A percentile compares a stretch with the other conserved stretches of the same genome.
Evolutionary conservation across 2,113 vertebrate genomes (phyloP).

Genomic region (Sceloporus tristichus): DNA sequence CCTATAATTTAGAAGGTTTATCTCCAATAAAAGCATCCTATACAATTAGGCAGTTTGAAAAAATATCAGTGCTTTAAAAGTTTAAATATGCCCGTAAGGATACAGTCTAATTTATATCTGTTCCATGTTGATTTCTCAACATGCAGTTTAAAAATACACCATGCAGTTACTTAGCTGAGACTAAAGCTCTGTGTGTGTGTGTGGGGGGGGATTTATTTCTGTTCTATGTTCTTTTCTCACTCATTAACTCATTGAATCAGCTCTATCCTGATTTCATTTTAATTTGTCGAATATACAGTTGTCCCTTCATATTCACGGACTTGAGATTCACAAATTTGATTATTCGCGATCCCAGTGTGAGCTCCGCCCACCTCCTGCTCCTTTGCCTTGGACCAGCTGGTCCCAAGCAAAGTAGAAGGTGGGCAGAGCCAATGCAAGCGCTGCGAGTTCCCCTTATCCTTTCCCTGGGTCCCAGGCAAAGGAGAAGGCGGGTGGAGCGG

Average conservation of each 20-base stretch:
- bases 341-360: too few relatives aligned
- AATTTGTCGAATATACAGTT: neutral
- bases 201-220: neutral
- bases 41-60: constrained; percentile 6
- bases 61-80: neutral
- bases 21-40: neutral
- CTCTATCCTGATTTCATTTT: neutral
- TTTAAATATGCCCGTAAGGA: neutral
- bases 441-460: too few relatives aligned
- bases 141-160: neutral
- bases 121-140: neutral
- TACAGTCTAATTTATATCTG: neutral
- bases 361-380: too few relatives aligned
- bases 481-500: too few relatives aligned
- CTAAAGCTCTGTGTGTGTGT: neutral
- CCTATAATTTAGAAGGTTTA: constrained; percentile 31
- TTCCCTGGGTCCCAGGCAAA: too few relatives aligned
- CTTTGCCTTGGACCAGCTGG: too few relatives aligned
- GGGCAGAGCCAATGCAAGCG: too few relatives aligned
- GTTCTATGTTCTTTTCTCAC: neutral
- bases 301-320: too few relatives aligned
- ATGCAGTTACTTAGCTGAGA: neutral
- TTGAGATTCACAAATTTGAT: too few relatives aligned
- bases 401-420: too few relatives aligned
- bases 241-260: too few relatives aligned